phyloP scores from a whole-genome alignment of 2,888 invertebrate genomes.

The Boloria selene region DNA sequence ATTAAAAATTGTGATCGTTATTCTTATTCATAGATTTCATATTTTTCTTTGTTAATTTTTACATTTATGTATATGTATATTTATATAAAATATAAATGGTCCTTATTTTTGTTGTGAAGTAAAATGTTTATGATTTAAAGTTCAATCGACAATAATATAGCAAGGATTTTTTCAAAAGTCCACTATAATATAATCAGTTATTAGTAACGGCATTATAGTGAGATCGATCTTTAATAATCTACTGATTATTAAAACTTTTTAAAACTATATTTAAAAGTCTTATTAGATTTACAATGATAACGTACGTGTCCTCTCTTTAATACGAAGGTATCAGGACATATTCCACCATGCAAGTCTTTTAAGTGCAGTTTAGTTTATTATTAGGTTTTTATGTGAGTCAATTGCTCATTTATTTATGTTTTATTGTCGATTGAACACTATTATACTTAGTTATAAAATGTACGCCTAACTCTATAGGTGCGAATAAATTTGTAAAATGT shows the following conservation, averaged over 20 bases:
- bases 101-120: conserved; percentile 35
- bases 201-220: too few species aligned
- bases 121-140: conserved; percentile 33
- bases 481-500: conserved; percentile 40
- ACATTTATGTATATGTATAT: conserved; percentile 25
- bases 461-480: conserved; percentile 39
- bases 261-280: too few species aligned
- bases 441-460: conserved; percentile 37
- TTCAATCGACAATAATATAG: conserved; percentile 31
- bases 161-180: neutral
- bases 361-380: too few species aligned
- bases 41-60: conserved; percentile 32
- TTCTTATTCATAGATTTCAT: conserved; percentile 29
- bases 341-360: too few species aligned
- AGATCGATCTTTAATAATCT: too few species aligned
- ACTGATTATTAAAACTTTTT: too few species aligned
- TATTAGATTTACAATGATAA: too few species aligned
- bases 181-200: too few species aligned
- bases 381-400: neutral
- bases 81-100: conserved; percentile 26
- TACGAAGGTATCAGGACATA: too few species aligned
- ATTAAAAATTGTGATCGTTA: conserved; percentile 32
- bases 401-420: conserved; percentile 1
- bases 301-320: too few species aligned
- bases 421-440: conserved; percentile 35